These are phyloP conservation scores for Caradrina clavipalpis DNA, from an alignment of 2,888 invertebrate species.

Conservation along the genomic window DNA sequence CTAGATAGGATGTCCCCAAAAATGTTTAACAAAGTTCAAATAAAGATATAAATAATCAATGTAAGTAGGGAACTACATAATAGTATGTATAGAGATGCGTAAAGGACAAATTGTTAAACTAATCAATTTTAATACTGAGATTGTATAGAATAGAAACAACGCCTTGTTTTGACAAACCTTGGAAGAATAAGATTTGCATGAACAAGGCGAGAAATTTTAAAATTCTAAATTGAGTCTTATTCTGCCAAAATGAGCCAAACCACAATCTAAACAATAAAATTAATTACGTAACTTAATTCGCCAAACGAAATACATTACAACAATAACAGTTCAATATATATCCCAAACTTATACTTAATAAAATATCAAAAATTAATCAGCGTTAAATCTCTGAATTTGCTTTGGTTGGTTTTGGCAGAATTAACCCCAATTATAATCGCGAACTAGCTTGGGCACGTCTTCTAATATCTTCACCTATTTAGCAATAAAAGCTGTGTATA, in stretches of 20 bases:
- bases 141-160: conserved; percentile 28
- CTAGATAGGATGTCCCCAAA: conserved; percentile 45
- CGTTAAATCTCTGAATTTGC: not conserved
- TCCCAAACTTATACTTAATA: no score
- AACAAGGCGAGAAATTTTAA: conserved; percentile 38
- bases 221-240: conserved; percentile 11
- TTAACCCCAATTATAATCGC: conserved; percentile 10
- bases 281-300: not conserved
- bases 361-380: no score
- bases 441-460: conserved; percentile 56
- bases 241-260: not conserved
- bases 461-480: conserved; percentile 41
- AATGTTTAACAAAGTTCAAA: conserved; percentile 50
- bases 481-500: conserved; percentile 63
- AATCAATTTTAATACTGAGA: conserved; percentile 41
- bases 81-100: conserved; percentile 31
- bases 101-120: conserved; percentile 25
- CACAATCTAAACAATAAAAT: not conserved
- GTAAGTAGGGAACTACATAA: conserved; percentile 11
- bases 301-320: no score
- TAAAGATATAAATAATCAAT: conserved; percentile 10
- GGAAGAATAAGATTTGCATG: conserved; percentile 43
- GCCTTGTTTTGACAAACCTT: conserved; percentile 54
- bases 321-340: not conserved
- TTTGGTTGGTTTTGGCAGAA: not conserved